Percentiles rank a stretch among this genome's conserved stretches.
These are phyloP conservation scores for Formicarius rufipectus DNA, from an alignment of 2,113 vertebrate genomes.

Conservation along the genomic window DNA sequence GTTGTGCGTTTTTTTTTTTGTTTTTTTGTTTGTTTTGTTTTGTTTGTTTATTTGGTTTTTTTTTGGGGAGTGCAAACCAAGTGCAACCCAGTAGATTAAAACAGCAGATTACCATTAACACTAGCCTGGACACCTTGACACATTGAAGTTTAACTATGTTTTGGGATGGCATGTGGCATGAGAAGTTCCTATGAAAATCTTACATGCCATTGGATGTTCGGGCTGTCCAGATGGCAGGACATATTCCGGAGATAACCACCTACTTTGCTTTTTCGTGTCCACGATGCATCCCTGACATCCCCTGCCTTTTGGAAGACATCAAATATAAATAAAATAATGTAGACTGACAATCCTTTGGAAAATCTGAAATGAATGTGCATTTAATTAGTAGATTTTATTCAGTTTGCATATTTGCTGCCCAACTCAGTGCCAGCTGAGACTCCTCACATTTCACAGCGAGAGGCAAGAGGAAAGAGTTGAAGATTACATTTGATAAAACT, in stretches of 20 bases:
- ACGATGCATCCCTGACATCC: rapidly evolving
- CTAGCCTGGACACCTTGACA: neutral
- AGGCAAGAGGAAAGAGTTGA: neutral
- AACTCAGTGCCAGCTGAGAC: neutral
- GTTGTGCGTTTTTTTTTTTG: no score
- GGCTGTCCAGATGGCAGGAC: neutral
- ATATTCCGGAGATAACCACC: neutral
- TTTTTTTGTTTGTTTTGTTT: no score
- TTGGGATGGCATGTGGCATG: neutral
- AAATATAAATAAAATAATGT: neutral
- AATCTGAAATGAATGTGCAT: neutral
- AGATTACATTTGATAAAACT: neutral
- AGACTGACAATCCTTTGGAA: neutral
- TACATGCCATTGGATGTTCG: neutral
- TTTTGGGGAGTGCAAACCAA: no score
- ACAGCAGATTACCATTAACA: neutral
- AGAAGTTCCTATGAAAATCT: neutral
- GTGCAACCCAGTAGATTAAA: neutral
- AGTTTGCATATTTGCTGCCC: neutral
- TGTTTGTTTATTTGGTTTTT: no score
- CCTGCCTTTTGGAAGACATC: neutral
- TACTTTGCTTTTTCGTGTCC: neutral
- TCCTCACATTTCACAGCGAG: neutral
- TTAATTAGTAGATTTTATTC: neutral
- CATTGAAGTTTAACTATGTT: neutral